A percentile compares a stretch with the other conserved stretches of the same genome.
These are phyloP conservation scores for Ditula angustiorana DNA, from an alignment of 2,888 invertebrate species.

Conservation along the genomic window DNA sequence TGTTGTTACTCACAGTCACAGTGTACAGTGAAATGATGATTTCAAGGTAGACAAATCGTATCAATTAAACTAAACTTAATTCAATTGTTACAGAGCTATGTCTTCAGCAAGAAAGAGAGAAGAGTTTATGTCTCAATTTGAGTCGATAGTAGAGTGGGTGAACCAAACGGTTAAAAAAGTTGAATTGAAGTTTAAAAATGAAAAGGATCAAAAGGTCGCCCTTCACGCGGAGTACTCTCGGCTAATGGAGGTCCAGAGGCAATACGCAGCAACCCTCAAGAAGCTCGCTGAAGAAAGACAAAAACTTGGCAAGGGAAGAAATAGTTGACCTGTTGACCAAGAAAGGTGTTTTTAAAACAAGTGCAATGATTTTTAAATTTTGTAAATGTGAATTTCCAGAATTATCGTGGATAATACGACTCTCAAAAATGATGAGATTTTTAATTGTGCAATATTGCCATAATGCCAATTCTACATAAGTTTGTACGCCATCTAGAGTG, in stretches of 20 bases:
- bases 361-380: conserved; percentile 33
- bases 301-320: conserved; percentile 53
- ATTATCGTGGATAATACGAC: background rate
- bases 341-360: background rate
- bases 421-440: background rate
- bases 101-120: conserved; percentile 91
- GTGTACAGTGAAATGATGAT: no score
- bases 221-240: conserved; percentile 72
- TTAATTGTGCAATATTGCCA: conserved; percentile 16
- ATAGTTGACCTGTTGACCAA: conserved; percentile 40
- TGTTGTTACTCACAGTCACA: no score
- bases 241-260: conserved; percentile 76
- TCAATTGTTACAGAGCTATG: conserved; percentile 89
- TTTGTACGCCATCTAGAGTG: no score
- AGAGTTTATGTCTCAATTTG: conserved; percentile 96
- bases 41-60: background rate
- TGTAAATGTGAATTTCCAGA: background rate
- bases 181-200: conserved; percentile 78
- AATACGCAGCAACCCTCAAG: conserved; percentile 77
- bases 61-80: background rate
- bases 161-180: conserved; percentile 93
- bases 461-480: background rate
- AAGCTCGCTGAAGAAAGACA: conserved; percentile 72
- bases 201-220: conserved; percentile 68
- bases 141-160: conserved; percentile 95